These are phyloP conservation scores for Polyploca ridens DNA, from an alignment of 2,888 invertebrate species.

Conservation along the genomic window DNA sequence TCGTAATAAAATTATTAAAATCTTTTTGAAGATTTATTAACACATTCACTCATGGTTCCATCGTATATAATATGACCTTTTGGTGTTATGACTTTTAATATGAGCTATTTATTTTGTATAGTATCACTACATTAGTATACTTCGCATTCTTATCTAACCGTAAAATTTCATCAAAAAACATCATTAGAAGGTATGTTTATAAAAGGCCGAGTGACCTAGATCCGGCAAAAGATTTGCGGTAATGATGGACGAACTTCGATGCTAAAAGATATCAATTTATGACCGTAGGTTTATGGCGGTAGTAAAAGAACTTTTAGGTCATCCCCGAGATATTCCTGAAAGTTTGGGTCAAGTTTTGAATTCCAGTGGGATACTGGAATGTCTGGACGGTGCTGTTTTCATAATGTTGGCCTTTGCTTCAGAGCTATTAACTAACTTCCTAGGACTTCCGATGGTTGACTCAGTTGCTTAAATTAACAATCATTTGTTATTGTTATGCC, in stretches of 20 bases:
- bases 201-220: background rate
- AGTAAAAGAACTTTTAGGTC: constrained; percentile 55
- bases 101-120: too few species aligned
- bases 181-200: background rate
- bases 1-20: too few species aligned
- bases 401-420: background rate
- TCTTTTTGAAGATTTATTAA: too few species aligned
- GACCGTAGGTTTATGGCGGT: constrained; percentile 45
- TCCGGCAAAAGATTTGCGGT: constrained; percentile 4
- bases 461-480: background rate
- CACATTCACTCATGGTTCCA: too few species aligned
- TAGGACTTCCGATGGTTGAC: background rate
- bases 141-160: too few species aligned
- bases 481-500: background rate
- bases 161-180: background rate
- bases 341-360: constrained; percentile 30
- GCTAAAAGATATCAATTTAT: constrained; percentile 54
- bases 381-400: background rate
- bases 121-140: too few species aligned
- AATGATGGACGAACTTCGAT: background rate
- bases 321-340: constrained; percentile 38
- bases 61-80: too few species aligned
- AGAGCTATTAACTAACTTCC: background rate
- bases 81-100: too few species aligned
- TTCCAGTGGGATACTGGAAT: constrained; percentile 10